phyloP scores from a whole-genome alignment of 2,113 vertebrate species.

The Phoenicopterus ruber region DNA sequence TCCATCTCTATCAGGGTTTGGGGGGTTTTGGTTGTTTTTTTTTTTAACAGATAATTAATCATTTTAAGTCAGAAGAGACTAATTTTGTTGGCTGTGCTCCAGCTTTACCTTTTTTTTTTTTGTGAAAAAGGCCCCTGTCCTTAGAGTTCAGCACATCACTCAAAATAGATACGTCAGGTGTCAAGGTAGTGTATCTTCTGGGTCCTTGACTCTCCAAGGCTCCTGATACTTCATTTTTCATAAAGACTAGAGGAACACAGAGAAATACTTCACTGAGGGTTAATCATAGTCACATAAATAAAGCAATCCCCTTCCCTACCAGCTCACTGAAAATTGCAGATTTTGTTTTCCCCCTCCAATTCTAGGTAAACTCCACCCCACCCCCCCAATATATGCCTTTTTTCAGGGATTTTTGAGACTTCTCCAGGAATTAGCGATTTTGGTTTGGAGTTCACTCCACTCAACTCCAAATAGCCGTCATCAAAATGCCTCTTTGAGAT shows the following conservation, averaged over 20 bases:
- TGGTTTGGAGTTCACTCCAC: not conserved
- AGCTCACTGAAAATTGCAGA: not conserved
- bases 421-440: not conserved
- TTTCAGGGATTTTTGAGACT: not conserved
- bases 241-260: not conserved
- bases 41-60: not conserved
- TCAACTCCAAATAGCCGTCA: not conserved
- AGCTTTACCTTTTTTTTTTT: not conserved
- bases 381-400: not conserved
- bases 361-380: not conserved
- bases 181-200: not conserved
- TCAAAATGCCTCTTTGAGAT: not conserved
- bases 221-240: not conserved
- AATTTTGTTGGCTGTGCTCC: not conserved
- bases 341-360: accelerated
- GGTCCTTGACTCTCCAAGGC: not conserved
- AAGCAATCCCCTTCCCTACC: not conserved
- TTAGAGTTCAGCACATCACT: not conserved
- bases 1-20: not conserved
- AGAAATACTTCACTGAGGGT: not conserved
- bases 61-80: not conserved
- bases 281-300: not conserved
- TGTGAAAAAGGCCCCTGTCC: not conserved
- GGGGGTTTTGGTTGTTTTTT: not conserved
- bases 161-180: not conserved